Conservation (phyloP, 2,888 invertebrate species). For the Mythimna loreyi region DNA sequence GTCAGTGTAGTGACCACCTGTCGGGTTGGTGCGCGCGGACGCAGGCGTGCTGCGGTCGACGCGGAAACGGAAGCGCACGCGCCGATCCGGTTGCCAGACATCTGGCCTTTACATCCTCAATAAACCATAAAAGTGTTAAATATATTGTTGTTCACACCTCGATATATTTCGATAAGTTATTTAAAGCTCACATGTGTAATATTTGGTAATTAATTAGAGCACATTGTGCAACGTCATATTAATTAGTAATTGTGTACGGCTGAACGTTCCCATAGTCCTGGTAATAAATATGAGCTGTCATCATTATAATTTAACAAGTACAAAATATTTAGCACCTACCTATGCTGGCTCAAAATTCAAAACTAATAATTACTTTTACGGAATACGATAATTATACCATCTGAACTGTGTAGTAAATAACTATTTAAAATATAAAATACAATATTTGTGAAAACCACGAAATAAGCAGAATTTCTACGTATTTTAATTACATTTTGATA, state of each 20-base stretch:
- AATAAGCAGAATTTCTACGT: not conserved
- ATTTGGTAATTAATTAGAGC: slow-evolving; percentile 44
- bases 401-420: not conserved
- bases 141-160: slow-evolving; percentile 61
- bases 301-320: slow-evolving; percentile 39
- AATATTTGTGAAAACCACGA: not conserved
- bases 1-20: slow-evolving; percentile 72
- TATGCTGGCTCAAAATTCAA: not conserved
- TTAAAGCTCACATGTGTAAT: slow-evolving; percentile 7
- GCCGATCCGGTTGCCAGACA: slow-evolving; percentile 70
- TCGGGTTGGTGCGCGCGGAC: slow-evolving; percentile 39
- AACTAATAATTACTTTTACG: slow-evolving; percentile 4
- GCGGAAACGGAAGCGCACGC: slow-evolving; percentile 86
- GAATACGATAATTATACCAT: not conserved
- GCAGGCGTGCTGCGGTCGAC: slow-evolving; percentile 45
- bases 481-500: not conserved
- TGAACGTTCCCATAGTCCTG: slow-evolving; percentile 34
- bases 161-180: slow-evolving; percentile 37
- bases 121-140: slow-evolving; percentile 85
- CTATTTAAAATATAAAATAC: too few species aligned
- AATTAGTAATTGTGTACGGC: slow-evolving; percentile 67
- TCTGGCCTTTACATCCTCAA: slow-evolving; percentile 85
- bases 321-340: not conserved
- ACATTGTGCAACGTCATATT: slow-evolving; percentile 47
- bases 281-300: slow-evolving; percentile 55